Evolutionary conservation across 2,888 invertebrate species (phyloP), one percentile per base, ranked within the genome.

Genomic region (Temnothorax unifasciatus): DNA sequence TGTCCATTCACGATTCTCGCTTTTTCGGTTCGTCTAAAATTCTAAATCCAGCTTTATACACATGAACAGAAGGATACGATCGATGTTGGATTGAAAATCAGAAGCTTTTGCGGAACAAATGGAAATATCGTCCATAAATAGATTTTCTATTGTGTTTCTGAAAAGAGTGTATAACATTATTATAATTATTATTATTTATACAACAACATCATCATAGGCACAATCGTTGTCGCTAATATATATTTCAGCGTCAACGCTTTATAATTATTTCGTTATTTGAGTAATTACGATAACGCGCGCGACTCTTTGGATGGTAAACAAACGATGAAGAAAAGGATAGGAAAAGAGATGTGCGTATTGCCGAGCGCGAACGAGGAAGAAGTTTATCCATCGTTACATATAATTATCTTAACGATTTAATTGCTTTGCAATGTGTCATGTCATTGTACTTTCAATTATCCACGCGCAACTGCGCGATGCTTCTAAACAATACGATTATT

Each of bases 181-280:
- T 76, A 83, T 63, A 11, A 44, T 44, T 11, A 75, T 88, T 84
- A 82, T 77, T 79, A 83, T n/a, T 90, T 71, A 82, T 63, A 52
- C 82, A 85, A 86, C 69, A 82, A 88, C 85, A 77, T 89, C 50
- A 74, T 79, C 83, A 81, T 86, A 90, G 90, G 90, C 90, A 90
- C 90, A 88, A 86, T 89, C 73, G 83, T 85, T 69, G 64, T 81
- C 76, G 25, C 34, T 61, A 76, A 74, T 38, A 47, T 71, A 64
- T 74, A 54, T 66, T 57, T 61, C 15, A 54, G 76, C 34, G 47
- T 83, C 47, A 44, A 54, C 66, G 64, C 47, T 66, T 76, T 63
- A 75, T 64, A 63, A 76, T 75, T 68, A 21, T 63, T 83, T 73
- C 47, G 47, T 54, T 41, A 52, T 15, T 29, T 41, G 21, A 6